These are phyloP conservation scores for Heliconius hermathena DNA, from an alignment of 1,140 invertebrate genomes.

Conservation along the genomic window DNA sequence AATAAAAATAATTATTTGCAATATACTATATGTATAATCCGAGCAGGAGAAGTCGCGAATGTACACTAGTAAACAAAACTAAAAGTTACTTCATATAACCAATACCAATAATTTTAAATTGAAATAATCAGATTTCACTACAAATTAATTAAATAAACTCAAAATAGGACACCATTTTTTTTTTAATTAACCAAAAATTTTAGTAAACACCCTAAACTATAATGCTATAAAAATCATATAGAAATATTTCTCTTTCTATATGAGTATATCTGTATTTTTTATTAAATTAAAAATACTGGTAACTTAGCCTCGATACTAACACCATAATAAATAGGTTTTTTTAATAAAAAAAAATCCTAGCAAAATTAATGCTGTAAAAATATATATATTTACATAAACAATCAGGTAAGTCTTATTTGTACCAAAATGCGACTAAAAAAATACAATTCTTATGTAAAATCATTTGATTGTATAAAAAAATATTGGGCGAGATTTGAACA, in stretches of 20 bases:
- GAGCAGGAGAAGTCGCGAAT: too few species aligned
- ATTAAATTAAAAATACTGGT: slow-evolving; percentile 23
- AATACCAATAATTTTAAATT: too few species aligned
- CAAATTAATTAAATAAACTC: too few species aligned
- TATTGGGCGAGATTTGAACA: not conserved
- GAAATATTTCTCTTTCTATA: too few species aligned
- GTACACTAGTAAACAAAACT: too few species aligned
- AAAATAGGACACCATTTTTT: too few species aligned
- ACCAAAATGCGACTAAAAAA: slow-evolving; percentile 11
- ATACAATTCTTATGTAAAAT: not conserved
- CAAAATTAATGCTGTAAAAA: not conserved
- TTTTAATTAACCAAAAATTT: too few species aligned
- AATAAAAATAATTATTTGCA: not conserved
- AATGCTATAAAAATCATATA: too few species aligned
- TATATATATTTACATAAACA: slow-evolving; percentile 16
- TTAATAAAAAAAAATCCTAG: not conserved
- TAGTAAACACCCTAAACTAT: not conserved
- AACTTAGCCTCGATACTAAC: slow-evolving; percentile 26
- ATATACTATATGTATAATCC: too few species aligned
- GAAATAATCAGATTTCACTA: too few species aligned
- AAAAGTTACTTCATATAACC: too few species aligned
- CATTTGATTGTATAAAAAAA: not conserved
- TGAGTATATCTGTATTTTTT: not conserved
- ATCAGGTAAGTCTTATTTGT: slow-evolving; percentile 21
- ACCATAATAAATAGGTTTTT: slow-evolving; percentile 12